Conservation (phyloP, 2,113 vertebrate species). For the Poeciliopsis prolifica region DNA sequence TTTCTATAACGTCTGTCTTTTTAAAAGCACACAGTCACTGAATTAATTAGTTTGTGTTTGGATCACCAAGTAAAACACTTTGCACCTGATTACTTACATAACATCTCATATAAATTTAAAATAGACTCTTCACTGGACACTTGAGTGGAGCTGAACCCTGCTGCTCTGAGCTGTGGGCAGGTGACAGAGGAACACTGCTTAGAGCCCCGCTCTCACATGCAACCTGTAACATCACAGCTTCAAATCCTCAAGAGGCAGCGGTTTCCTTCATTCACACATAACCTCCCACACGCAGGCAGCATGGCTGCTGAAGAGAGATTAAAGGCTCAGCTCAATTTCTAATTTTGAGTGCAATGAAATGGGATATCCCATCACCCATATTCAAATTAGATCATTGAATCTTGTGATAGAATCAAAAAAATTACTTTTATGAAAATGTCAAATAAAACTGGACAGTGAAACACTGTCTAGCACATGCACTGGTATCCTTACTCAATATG, state of each 20-base stretch:
- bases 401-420: background rate
- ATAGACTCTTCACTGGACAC: background rate
- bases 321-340: background rate
- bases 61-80: background rate
- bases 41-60: background rate
- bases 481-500: background rate
- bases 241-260: constrained; percentile 3
- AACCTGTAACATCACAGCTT: constrained; percentile 43
- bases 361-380: background rate
- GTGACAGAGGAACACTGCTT: constrained; percentile 25
- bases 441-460: background rate
- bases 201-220: constrained; percentile 17
- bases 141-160: background rate
- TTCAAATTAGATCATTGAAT: background rate
- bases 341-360: background rate
- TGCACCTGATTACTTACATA: background rate
- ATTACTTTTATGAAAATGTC: no score
- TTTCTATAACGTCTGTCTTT: background rate
- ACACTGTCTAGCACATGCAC: no score
- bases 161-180: constrained; percentile 11
- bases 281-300: constrained; percentile 31
- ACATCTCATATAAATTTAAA: background rate
- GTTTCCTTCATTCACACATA: constrained; percentile 41
- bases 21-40: background rate
- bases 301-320: constrained; percentile 8